phyloP scores from a whole-genome alignment of 2,797 vertebrate species.

The Huso huso region DNA sequence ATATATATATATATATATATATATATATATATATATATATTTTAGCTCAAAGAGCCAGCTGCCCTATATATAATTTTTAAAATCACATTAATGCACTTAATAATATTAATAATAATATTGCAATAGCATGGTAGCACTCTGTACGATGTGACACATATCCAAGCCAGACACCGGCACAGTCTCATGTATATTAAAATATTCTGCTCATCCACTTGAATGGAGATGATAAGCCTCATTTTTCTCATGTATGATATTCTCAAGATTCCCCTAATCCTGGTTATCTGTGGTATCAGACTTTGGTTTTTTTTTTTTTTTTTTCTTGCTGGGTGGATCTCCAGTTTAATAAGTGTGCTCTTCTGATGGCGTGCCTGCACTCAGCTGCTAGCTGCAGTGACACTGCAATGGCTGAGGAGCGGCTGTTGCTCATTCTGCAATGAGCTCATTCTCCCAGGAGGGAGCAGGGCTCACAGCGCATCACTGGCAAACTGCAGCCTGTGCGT shows the following conservation, averaged over 20 bases:
- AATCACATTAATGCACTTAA: neutral
- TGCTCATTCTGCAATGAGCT: constrained; percentile 31
- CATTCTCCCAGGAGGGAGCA: constrained; percentile 38
- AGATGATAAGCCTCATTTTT: constrained; percentile 1
- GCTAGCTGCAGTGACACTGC: constrained; percentile 45
- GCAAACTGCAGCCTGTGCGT: constrained; percentile 27
- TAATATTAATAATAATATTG: no score
- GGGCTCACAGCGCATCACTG: constrained; percentile 29
- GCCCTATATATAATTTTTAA: no score
- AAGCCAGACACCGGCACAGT: neutral
- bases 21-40: no score
- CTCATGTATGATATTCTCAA: neutral
- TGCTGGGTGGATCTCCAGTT: constrained; percentile 4
- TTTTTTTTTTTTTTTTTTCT: constrained; percentile 10
- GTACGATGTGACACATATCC: neutral
- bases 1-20: no score
- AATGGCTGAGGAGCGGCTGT: constrained; percentile 47
- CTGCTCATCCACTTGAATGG: neutral
- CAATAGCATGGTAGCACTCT: no score
- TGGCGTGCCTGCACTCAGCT: constrained; percentile 36
- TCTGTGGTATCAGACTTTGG: constrained; percentile 24
- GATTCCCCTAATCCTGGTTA: neutral
- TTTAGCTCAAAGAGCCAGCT: no score
- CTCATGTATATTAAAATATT: neutral
- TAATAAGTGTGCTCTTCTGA: constrained; percentile 19